A percentile compares a stretch with the other conserved stretches of the same genome.
Evolutionary conservation across 2,888 invertebrate species (phyloP).

Genomic region (Mythimna vitellina): DNA sequence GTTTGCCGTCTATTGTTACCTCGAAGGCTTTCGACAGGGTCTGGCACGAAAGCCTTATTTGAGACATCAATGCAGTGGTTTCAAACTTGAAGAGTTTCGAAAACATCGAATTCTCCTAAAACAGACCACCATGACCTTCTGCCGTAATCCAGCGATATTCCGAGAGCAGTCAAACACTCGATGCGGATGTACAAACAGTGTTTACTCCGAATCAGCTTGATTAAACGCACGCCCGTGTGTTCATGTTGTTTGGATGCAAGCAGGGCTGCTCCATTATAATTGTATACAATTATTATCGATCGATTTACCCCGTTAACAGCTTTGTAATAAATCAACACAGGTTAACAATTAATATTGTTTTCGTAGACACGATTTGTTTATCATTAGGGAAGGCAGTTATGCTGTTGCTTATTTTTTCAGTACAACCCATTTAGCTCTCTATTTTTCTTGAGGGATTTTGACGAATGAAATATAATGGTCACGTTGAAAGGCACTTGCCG

Average conservation of each 20-base stretch:
- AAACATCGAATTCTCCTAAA: not conserved
- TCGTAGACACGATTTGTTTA: conserved; percentile 1
- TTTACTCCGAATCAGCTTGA: conserved; percentile 57
- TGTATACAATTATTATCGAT: conserved; percentile 37
- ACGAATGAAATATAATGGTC: too few species aligned
- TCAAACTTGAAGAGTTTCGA: too few species aligned
- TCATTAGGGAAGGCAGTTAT: not conserved
- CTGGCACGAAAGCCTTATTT: too few species aligned
- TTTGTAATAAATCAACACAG: conserved; percentile 19
- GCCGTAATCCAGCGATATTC: conserved; percentile 29
- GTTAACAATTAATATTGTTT: conserved; percentile 8
- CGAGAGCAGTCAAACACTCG: conserved; percentile 30
- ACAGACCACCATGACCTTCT: conserved; percentile 45
- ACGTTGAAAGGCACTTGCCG: too few species aligned
- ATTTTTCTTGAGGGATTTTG: too few species aligned
- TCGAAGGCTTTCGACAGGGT: too few species aligned
- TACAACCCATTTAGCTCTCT: not conserved
- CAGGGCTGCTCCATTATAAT: conserved; percentile 39
- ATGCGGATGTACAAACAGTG: conserved; percentile 44
- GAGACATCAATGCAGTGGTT: too few species aligned
- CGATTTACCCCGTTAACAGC: conserved; percentile 7
- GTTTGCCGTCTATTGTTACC: too few species aligned
- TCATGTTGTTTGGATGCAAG: conserved; percentile 35
- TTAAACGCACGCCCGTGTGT: conserved; percentile 44
- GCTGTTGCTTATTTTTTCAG: not conserved